These are phyloP conservation scores for Drosophila subpulchrella DNA, from an alignment of 1,140 invertebrate species.

Conservation along the genomic window DNA sequence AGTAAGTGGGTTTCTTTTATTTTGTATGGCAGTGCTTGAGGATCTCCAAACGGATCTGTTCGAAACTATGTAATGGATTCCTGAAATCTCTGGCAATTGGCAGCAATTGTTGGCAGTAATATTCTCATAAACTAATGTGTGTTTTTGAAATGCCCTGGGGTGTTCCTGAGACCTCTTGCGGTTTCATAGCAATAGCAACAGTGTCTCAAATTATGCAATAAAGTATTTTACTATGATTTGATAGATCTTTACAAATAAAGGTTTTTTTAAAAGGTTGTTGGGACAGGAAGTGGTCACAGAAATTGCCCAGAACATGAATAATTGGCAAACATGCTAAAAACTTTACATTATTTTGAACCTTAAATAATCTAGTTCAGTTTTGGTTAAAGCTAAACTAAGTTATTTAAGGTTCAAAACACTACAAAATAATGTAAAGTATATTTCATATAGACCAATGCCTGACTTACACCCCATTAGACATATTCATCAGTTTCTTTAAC, in stretches of 20 bases:
- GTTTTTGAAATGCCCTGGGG: neutral
- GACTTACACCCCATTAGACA: neutral
- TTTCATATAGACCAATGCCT: neutral
- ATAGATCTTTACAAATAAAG: neutral
- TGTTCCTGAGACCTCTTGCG: conserved; percentile 17
- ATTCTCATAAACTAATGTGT: conserved; percentile 1
- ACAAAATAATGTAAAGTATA: no score
- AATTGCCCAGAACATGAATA: no score
- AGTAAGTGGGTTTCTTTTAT: neutral
- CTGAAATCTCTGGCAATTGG: conserved; percentile 3
- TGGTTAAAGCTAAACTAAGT: no score
- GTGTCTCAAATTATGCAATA: conserved; percentile 48
- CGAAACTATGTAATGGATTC: conserved; percentile 23
- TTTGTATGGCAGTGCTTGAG: conserved; percentile 91
- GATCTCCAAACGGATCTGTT: conserved; percentile 94
- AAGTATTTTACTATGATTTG: conserved; percentile 31
- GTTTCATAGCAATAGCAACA: conserved; percentile 7
- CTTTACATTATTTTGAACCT: no score
- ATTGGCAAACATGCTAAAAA: no score
- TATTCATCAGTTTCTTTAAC: neutral
- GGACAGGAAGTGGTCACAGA: no score
- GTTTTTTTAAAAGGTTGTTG: no score
- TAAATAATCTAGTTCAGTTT: no score
- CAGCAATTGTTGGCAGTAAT: conserved; percentile 15
- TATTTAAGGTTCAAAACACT: no score